phyloP scores from a whole-genome alignment of 2,113 vertebrate species.

The Tragelaphus imberbis region DNA sequence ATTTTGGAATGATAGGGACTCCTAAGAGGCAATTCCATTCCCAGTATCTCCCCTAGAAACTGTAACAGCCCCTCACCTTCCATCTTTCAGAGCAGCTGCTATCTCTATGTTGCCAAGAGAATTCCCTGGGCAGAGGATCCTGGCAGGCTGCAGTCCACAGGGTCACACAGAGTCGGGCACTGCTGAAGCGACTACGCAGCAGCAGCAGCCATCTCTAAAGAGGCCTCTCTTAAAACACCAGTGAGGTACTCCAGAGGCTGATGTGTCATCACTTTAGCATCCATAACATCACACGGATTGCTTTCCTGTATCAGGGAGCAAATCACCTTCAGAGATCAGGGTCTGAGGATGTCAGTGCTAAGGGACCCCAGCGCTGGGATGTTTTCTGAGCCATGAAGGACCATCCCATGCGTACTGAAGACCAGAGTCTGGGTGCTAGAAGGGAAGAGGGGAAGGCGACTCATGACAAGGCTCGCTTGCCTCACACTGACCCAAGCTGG shows the following conservation, averaged over 20 bases:
- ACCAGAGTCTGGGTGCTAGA: background rate
- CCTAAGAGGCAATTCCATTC: background rate
- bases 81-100: background rate
- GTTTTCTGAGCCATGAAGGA: background rate
- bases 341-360: background rate
- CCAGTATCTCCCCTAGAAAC: background rate
- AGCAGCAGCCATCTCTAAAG: background rate
- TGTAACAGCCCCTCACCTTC: background rate
- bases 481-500: background rate
- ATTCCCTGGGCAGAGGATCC: background rate
- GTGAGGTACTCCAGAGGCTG: background rate
- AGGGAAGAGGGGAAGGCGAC: background rate
- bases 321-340: background rate
- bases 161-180: background rate
- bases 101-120: background rate
- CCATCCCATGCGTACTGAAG: background rate
- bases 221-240: background rate
- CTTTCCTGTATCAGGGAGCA: accelerated
- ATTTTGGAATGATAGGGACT: background rate
- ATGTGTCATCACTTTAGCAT: too few relatives aligned
- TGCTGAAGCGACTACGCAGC: background rate
- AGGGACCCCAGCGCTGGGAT: background rate
- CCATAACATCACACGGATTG: too few relatives aligned
- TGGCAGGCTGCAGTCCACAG: background rate
- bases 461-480: background rate